Percentiles rank a stretch among this genome's conserved stretches.
phyloP scores from a whole-genome alignment of 2,888 invertebrate genomes.

The Trichogramma dendrolimi region DNA sequence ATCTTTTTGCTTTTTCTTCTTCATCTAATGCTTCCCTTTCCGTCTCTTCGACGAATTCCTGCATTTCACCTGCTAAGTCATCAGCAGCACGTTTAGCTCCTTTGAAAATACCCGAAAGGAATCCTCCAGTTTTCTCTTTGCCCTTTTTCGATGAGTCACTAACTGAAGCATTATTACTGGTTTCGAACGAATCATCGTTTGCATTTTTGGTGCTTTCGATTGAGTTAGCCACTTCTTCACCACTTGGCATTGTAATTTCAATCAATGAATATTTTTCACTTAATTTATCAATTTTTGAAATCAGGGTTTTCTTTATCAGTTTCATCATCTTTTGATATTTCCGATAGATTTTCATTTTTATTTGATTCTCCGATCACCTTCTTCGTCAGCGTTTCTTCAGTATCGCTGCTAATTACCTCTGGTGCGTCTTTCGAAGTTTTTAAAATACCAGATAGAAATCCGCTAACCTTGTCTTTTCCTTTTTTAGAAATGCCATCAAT shows the following conservation, averaged over 20 bases:
- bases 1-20: not conserved
- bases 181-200: not conserved
- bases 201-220: no score
- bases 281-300: no score
- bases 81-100: constrained; percentile 29
- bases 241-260: no score
- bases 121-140: constrained; percentile 30
- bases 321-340: constrained; percentile 23
- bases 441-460: constrained; percentile 41
- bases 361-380: constrained; percentile 30
- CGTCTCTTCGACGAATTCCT: constrained; percentile 45
- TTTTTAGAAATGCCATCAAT: constrained; percentile 3
- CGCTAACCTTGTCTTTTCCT: constrained; percentile 36
- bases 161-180: constrained; percentile 26
- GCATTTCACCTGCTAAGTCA: constrained; percentile 27
- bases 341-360: constrained; percentile 11
- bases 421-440: constrained; percentile 38
- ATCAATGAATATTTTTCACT: no score
- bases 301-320: constrained; percentile 10
- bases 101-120: constrained; percentile 34
- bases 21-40: constrained; percentile 27
- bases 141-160: constrained; percentile 30
- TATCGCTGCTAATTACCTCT: constrained; percentile 32
- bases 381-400: constrained; percentile 16
- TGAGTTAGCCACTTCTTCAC: no score